Evolutionary conservation across 2,888 invertebrate species (phyloP).

Genomic region (Tachina fera): DNA sequence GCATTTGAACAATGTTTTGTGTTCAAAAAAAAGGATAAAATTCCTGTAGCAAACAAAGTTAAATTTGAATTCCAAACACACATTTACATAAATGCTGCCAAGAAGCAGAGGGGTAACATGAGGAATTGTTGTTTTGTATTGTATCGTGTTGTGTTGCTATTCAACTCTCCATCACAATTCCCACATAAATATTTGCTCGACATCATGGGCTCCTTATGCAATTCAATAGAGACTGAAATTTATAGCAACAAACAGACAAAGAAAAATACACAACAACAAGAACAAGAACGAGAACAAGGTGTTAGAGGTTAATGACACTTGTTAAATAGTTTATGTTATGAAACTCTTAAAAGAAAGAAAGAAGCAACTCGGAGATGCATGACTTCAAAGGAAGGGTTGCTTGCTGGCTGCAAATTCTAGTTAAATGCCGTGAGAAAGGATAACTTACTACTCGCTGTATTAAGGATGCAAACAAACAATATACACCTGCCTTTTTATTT

Average conservation of each 20-base stretch:
- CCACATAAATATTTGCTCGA: constrained; percentile 48
- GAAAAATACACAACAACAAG: neutral
- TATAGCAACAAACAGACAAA: constrained; percentile 40
- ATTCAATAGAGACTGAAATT: constrained; percentile 46
- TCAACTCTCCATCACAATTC: constrained; percentile 44
- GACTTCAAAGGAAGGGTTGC: constrained; percentile 52
- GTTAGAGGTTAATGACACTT: constrained; percentile 71
- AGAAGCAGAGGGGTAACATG: constrained; percentile 7
- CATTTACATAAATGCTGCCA: neutral
- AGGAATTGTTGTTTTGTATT: neutral
- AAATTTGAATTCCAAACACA: constrained; percentile 51
- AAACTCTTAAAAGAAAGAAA: neutral
- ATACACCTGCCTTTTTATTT: constrained; percentile 58
- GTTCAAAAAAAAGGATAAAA: constrained; percentile 45
- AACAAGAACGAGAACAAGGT: constrained; percentile 49
- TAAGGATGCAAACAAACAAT: constrained; percentile 39
- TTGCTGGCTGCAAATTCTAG: constrained; percentile 28
- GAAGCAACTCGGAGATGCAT: neutral
- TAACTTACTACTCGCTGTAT: constrained; percentile 35
- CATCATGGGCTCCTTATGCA: constrained; percentile 47
- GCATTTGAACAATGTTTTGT: constrained; percentile 26
- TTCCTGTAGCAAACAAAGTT: constrained; percentile 32
- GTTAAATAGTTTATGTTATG: constrained; percentile 36
- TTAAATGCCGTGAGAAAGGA: constrained; percentile 67
- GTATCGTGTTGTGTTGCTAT: constrained; percentile 12